These are phyloP conservation scores for Symphodus melops DNA, from an alignment of 2,113 vertebrate genomes.

Conservation along the genomic window DNA sequence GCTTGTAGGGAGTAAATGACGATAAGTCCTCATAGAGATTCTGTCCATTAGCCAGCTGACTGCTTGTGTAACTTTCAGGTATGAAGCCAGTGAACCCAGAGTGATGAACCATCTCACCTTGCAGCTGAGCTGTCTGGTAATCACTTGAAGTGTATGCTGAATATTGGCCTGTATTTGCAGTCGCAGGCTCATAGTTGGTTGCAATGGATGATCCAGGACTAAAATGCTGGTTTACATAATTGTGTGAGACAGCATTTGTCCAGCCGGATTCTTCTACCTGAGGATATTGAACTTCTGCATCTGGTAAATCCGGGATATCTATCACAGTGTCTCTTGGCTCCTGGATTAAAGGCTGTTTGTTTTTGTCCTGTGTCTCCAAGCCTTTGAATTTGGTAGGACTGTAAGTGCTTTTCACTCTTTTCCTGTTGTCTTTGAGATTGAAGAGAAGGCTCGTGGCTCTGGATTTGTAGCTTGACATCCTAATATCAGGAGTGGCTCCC, in stretches of 20 bases:
- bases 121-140: slow-evolving; percentile 67
- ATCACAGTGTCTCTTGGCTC: slow-evolving; percentile 76
- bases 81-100: slow-evolving; percentile 56
- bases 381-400: slow-evolving; percentile 85
- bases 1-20: slow-evolving; percentile 56
- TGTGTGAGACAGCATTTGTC: slow-evolving; percentile 29
- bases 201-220: slow-evolving; percentile 32
- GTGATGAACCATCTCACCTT: slow-evolving; percentile 55
- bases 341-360: slow-evolving; percentile 66
- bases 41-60: slow-evolving; percentile 70
- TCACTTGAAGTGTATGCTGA: slow-evolving; percentile 54
- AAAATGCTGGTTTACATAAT: slow-evolving; percentile 48
- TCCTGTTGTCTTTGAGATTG: slow-evolving; percentile 95
- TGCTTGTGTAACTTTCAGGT: slow-evolving; percentile 49
- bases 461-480: slow-evolving; percentile 85
- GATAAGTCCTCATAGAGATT: slow-evolving; percentile 55
- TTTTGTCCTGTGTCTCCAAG: slow-evolving; percentile 78
- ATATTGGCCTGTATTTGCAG: slow-evolving; percentile 42
- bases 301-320: slow-evolving; percentile 68
- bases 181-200: slow-evolving; percentile 41
- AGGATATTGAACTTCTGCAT: slow-evolving; percentile 41
- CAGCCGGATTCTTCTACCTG: slow-evolving; percentile 41
- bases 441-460: slow-evolving; percentile 92
- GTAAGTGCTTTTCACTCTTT: slow-evolving; percentile 92
- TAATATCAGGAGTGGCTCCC: slow-evolving; percentile 68